Evolutionary conservation across 2,797 vertebrate species (phyloP).

Genomic region (Clamator glandarius): DNA sequence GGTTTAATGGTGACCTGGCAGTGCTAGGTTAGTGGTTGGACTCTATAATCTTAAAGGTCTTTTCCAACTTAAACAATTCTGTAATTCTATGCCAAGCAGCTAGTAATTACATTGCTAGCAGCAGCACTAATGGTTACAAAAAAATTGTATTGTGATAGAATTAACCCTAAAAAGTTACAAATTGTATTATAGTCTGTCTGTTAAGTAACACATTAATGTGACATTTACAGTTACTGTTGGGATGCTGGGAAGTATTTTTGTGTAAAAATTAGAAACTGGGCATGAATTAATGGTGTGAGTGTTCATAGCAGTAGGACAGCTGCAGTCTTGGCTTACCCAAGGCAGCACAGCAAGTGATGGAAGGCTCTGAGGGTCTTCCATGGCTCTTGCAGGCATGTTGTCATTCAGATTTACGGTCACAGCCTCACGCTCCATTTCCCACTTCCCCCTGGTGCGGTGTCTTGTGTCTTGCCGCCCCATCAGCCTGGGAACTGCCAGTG

Average conservation of each 20-base stretch:
- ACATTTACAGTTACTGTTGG: not conserved
- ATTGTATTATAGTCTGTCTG: not conserved
- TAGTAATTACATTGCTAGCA: not conserved
- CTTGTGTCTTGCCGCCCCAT: not conserved
- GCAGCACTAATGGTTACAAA: not conserved
- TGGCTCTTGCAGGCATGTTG: not conserved
- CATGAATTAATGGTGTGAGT: not conserved
- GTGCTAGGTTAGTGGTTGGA: no score
- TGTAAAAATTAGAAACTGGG: not conserved
- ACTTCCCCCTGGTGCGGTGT: not conserved
- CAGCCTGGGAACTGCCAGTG: slow-evolving; percentile 44
- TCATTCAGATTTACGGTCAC: slow-evolving; percentile 26
- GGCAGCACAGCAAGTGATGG: not conserved
- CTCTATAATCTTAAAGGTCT: no score
- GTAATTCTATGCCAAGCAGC: not conserved
- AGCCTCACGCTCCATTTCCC: slow-evolving; percentile 41
- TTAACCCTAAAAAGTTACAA: not conserved
- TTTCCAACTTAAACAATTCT: no score
- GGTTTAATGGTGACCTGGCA: no score
- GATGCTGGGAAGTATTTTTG: not conserved
- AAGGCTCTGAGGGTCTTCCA: not conserved
- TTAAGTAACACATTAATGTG: not conserved
- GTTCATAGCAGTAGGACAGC: not conserved
- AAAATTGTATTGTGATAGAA: not conserved
- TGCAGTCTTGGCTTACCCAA: not conserved